These are phyloP conservation scores for Colinus virginianus DNA, from an alignment of 2,113 vertebrate species.

Conservation along the genomic window DNA sequence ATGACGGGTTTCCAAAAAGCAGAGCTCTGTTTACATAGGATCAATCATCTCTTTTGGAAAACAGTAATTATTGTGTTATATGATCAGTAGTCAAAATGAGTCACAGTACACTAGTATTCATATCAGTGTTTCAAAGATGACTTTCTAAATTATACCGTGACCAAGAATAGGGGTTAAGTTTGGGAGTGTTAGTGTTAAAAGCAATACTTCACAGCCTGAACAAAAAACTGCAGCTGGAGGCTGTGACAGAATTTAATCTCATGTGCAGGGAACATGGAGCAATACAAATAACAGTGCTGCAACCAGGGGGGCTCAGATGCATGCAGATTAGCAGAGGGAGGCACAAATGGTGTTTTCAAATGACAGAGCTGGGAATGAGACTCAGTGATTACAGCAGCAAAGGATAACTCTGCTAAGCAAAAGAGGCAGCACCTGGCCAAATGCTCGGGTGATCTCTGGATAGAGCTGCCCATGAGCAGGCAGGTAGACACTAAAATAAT, in stretches of 20 bases:
- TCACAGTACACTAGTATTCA: background rate
- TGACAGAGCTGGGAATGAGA: background rate
- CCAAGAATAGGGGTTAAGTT: background rate
- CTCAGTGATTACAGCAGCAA: background rate
- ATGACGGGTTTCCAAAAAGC: background rate
- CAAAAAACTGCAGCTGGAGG: background rate
- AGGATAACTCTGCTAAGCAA: background rate
- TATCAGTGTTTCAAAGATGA: background rate
- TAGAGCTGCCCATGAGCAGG: background rate
- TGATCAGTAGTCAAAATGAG: background rate
- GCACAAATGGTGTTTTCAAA: background rate
- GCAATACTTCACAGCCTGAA: background rate
- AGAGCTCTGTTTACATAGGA: background rate
- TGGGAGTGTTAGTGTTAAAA: background rate
- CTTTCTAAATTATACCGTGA: background rate
- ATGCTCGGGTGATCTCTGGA: background rate
- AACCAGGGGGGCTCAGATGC: background rate
- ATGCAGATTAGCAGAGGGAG: conserved; percentile 55
- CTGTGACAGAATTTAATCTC: conserved; percentile 28
- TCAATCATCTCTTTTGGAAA: conserved; percentile 12
- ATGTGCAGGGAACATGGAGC: background rate
- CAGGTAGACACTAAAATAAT: background rate
- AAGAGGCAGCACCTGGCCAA: background rate
- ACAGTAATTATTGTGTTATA: conserved; percentile 8
- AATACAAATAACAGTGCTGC: conserved; percentile 7